Evolutionary conservation across 2,888 invertebrate genomes (phyloP).

Genomic region (Rhyacophila evoluta): DNA sequence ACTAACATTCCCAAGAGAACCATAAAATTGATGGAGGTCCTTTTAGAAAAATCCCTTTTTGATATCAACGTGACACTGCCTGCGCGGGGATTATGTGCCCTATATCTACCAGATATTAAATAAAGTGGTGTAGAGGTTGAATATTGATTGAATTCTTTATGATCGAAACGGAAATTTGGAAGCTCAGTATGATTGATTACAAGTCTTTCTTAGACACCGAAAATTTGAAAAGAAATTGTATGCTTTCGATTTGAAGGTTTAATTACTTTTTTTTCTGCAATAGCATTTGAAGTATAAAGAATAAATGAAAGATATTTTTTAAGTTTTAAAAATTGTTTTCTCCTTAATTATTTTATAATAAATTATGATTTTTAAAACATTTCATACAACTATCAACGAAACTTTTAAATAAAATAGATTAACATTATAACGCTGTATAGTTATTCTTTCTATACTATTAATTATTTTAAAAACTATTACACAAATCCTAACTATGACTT

Average conservation of each 20-base stretch:
- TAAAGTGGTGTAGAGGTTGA: constrained; percentile 40
- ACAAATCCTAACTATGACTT: too few relatives aligned
- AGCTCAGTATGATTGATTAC: constrained; percentile 27
- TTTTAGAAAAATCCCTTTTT: constrained; percentile 53
- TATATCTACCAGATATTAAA: constrained; percentile 29
- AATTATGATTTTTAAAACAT: too few relatives aligned
- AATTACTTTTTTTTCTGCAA: not conserved
- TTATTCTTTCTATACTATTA: too few relatives aligned
- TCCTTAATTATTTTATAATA: too few relatives aligned
- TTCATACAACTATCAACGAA: too few relatives aligned
- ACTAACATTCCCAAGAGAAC: constrained; percentile 45
- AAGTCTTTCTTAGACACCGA: not conserved
- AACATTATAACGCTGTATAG: too few relatives aligned
- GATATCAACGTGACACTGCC: constrained; percentile 46
- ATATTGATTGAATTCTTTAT: constrained; percentile 33
- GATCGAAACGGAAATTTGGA: not conserved
- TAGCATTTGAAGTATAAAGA: not conserved
- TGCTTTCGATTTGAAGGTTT: not conserved
- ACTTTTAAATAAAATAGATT: too few relatives aligned
- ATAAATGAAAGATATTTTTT: too few relatives aligned
- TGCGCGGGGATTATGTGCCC: not conserved
- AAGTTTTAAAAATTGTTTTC: too few relatives aligned
- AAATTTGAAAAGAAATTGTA: not conserved
- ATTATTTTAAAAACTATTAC: too few relatives aligned
- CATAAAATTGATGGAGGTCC: constrained; percentile 53